phyloP scores from a whole-genome alignment of 92 coral and sea anemone species.

The Epizoanthus stellaris region DNA sequence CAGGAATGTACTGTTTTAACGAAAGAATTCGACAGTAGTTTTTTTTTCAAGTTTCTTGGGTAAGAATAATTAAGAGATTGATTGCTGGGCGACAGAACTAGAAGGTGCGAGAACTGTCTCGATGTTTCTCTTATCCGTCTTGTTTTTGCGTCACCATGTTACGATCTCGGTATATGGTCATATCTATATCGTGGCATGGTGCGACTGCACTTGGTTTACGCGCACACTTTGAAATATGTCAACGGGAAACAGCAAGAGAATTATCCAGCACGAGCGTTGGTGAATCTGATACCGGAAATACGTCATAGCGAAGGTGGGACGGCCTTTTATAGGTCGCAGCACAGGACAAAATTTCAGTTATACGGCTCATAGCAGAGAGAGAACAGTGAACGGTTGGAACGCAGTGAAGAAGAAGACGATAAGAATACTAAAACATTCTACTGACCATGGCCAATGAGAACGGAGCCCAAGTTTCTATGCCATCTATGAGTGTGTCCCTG shows the following conservation, averaged over 20 bases:
- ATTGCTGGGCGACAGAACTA: neutral
- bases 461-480: neutral
- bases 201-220: neutral
- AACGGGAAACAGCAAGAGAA: neutral
- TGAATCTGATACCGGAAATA: neutral
- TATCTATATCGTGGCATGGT: neutral
- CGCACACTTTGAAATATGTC: neutral
- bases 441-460: constrained; percentile 7
- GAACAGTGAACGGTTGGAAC: neutral
- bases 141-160: neutral
- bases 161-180: neutral
- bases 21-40: too few relatives aligned
- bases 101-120: constrained; percentile 1
- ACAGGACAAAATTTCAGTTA: neutral
- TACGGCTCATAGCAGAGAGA: neutral
- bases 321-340: neutral
- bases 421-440: neutral
- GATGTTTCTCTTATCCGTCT: neutral
- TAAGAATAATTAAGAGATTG: too few relatives aligned
- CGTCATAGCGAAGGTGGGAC: neutral
- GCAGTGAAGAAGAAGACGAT: neutral
- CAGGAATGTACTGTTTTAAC: too few relatives aligned
- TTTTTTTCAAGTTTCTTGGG: too few relatives aligned
- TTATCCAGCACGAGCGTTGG: neutral
- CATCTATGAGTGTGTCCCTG: neutral